Conservation (phyloP, 1,140 invertebrate species). For the Lepidurus couesii region DNA sequence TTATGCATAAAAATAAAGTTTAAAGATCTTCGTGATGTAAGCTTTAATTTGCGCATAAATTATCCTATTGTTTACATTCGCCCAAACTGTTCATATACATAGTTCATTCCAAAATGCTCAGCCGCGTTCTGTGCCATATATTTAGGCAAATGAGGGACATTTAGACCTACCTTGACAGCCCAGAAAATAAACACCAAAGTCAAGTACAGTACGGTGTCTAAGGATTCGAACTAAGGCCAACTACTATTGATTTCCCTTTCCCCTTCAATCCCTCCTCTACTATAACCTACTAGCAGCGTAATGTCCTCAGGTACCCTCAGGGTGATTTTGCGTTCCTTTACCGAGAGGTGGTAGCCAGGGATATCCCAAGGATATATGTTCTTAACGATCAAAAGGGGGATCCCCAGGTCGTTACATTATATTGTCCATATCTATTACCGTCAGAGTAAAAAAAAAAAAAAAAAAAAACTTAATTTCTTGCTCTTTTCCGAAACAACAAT, state of each 20-base stretch:
- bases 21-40: no score
- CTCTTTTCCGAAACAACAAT: no score
- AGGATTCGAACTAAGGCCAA: not conserved
- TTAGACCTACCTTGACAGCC: not conserved
- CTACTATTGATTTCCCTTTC: constrained; percentile 10
- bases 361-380: not conserved
- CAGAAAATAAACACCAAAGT: not conserved
- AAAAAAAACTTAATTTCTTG: no score
- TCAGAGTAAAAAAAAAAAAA: no score
- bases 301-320: constrained; percentile 3
- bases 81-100: no score
- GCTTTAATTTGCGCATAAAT: no score
- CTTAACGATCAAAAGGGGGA: not conserved
- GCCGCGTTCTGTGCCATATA: not conserved
- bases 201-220: not conserved
- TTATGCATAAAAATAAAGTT: no score
- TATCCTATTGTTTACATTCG: no score
- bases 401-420: not conserved
- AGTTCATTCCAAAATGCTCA: no score
- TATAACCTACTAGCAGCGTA: not conserved
- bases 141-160: not conserved
- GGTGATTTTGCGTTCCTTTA: constrained; percentile 2
- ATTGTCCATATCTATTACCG: not conserved
- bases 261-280: not conserved
- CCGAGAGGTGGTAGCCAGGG: not conserved